Conservation (phyloP, 2,888 invertebrate genomes). For the Phania funesta region DNA sequence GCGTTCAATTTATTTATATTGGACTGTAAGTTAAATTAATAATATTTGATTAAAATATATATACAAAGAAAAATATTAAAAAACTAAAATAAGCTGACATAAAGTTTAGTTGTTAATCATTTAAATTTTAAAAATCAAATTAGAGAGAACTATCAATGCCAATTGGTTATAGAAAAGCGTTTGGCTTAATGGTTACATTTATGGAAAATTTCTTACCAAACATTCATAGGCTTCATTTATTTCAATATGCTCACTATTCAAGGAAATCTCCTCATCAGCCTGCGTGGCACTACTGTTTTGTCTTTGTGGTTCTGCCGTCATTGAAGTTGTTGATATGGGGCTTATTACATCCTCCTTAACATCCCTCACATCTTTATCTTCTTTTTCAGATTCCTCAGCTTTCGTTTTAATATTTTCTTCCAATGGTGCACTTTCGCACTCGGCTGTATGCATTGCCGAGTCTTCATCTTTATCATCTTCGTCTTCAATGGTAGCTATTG, state of each 20-base stretch:
- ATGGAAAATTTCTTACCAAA: conserved; percentile 71
- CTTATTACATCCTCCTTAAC: neutral
- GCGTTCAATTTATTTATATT: conserved; percentile 70
- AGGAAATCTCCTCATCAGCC: conserved; percentile 54
- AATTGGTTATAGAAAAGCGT: neutral
- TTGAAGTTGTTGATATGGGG: conserved; percentile 38
- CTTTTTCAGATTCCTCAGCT: neutral
- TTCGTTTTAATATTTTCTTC: conserved; percentile 24
- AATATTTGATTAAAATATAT: neutral
- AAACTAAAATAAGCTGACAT: neutral
- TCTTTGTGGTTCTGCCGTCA: conserved; percentile 61
- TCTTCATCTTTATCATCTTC: conserved; percentile 64
- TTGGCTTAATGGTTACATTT: neutral
- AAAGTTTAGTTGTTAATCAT: too few relatives aligned
- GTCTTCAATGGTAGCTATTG: conserved; percentile 62
- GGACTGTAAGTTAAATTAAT: conserved; percentile 69
- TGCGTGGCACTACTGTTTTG: conserved; percentile 65
- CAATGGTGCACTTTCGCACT: conserved; percentile 57
- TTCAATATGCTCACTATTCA: conserved; percentile 73
- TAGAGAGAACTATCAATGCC: too few relatives aligned
- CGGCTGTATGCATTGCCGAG: conserved; percentile 61
- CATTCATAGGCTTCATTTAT: conserved; percentile 76
- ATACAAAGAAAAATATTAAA: neutral
- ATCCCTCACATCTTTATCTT: conserved; percentile 4
- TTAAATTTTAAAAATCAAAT: too few relatives aligned